Evolutionary conservation across 2,797 vertebrate genomes (phyloP), one percentile per base, ranked within the genome.

Genomic region (Eutrigla gurnardus): DNA sequence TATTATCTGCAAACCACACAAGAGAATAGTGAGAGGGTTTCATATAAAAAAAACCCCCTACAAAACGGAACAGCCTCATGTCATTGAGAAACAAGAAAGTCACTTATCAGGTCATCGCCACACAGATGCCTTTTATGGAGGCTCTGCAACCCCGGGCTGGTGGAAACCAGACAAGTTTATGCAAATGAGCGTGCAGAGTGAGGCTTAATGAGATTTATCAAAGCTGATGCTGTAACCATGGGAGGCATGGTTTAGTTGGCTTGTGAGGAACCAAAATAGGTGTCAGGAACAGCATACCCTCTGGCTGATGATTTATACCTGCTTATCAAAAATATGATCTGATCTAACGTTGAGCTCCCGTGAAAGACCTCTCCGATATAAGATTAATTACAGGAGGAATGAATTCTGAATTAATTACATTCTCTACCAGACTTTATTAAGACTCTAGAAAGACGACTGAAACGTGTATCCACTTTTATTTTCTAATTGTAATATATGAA

Each of bases 181-280:
- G 84, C 78, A 89, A 89, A 91, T 88, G 73, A 84, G 71, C n/a
- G 1, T 40, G 32, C 74, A 61, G 73, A 87, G 68, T 68, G 73
- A 78, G 72, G 58, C 50, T 78, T 84, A 90, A 91, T 83, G 80
- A 90, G 82, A 90, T 89, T 89, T 86, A 90, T 89, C 85, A 88
- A 83, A 88, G 82, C 77, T 86, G 81, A 87, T 76, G 75, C 70
- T 76, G 65, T 80, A 81, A 82, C 83, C 12, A 60, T 87, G 78
- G 86, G 90, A 86, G 73, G 77, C 60, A 53, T 11, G 65, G 77
- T 82, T 82, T 83, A 77, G 74, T 77, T 75, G 73, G 75, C 75
- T 72, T 65, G 62, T 66, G 71, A 81, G 79, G 45, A 85, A 70
- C 65, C 70, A 74, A 82, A 88, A 85, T 71, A 84, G 66, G 73